Evolutionary conservation across 2,888 invertebrate genomes (phyloP), one percentile per base, ranked within the genome.

Genomic region (Tribolium freemani): DNA sequence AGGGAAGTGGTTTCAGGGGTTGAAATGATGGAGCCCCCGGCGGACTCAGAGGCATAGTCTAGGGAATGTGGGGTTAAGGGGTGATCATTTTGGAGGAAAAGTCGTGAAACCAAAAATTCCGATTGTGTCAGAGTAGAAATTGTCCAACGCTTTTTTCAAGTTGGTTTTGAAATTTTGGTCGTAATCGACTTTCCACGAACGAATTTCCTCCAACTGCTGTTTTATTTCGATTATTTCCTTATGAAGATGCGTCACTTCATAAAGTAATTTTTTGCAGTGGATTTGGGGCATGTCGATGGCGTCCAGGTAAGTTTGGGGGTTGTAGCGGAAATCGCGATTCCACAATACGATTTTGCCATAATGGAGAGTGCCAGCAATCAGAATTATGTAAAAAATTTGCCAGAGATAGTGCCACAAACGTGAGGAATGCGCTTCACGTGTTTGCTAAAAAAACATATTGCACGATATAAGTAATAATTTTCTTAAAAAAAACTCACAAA

Each of bases 21-120:
- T 68, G 87, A 88, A 20, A 90, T 75, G 13, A 91, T 86, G 71
- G 85, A 85, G 10, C 89, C 91, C 11, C 89, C 91, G 48, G 88
- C 86, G 51, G 88, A 88, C 83, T 91, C 91, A 60, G 91, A 79
- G 4, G 91, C 91, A 84, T 87, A 91, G 83, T 91, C 91, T 72
- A 69, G 31, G 26, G 26, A 75, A 53, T 11, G 9, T 60, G 57
- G 4, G n/a, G 50, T 58, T 70, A 20, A 44, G 9, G 16, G 11
- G 3, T 11, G 48, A 6, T 31, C 44, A 51, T n/a, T 67, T 63
- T 4, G 16, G 31, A 45, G 6, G 8, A 1, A 8, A 10, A 48
- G 66, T 76, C 16, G 16, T 16, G 16, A 2, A 16, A 83, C 83
- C 83, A 51, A 88, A 86, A 76, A 87, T 80, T 8, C 90, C 91